These are phyloP conservation scores for Lasioglossum malachurum DNA, from an alignment of 2,888 invertebrate genomes.

Conservation along the genomic window DNA sequence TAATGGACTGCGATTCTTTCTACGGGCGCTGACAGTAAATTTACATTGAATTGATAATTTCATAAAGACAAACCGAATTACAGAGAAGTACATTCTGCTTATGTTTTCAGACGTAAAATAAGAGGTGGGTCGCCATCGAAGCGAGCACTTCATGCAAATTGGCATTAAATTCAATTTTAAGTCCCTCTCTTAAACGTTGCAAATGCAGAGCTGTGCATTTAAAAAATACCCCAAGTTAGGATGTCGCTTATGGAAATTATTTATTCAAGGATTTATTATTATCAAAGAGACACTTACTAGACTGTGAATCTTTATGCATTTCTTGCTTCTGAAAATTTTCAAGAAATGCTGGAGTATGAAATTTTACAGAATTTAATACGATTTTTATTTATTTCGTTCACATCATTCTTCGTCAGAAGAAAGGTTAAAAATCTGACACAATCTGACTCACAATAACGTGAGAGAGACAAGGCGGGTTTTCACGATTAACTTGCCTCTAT, in stretches of 20 bases:
- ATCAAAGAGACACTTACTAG: not conserved
- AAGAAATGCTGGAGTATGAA: too few relatives aligned
- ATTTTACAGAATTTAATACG: too few relatives aligned
- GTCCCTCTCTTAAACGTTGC: not conserved
- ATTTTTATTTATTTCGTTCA: too few relatives aligned
- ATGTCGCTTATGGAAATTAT: not conserved
- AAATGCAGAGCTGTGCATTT: not conserved
- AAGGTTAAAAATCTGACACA: too few relatives aligned
- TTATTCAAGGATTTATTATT: too few relatives aligned
- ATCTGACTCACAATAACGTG: not conserved
- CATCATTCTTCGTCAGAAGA: too few relatives aligned
- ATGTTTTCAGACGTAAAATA: not conserved
- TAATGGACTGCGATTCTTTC: not conserved
- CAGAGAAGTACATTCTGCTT: not conserved
- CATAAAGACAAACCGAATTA: not conserved
- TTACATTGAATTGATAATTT: not conserved
- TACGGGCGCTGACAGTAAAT: not conserved
- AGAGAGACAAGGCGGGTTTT: not conserved
- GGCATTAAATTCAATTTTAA: not conserved
- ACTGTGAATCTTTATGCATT: too few relatives aligned
- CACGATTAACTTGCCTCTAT: not conserved
- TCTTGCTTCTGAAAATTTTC: too few relatives aligned
- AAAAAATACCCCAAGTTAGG: not conserved
- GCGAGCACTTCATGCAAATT: not conserved
- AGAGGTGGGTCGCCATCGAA: not conserved